Percentiles rank a stretch among this genome's conserved stretches.
Evolutionary conservation across 2,888 invertebrate species (phyloP).

Genomic region (Plagodis pulveraria): DNA sequence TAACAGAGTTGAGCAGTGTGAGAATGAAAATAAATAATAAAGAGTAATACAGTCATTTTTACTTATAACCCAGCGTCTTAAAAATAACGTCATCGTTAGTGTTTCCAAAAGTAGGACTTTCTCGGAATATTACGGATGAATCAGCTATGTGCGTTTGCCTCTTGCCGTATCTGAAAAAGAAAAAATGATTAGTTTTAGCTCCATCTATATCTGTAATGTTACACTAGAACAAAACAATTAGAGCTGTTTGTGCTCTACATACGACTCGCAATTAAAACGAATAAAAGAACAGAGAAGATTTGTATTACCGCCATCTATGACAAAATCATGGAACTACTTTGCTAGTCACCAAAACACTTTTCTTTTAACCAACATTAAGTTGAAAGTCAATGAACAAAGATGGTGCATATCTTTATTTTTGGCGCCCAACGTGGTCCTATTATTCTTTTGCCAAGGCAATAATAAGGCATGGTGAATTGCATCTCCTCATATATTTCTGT

Average conservation of each 20-base stretch:
- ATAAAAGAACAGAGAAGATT: no score
- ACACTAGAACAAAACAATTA: not conserved
- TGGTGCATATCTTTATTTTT: not conserved
- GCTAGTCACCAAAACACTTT: no score
- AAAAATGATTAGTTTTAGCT: slow-evolving; percentile 24
- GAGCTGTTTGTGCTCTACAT: no score
- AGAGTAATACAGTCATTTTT: slow-evolving; percentile 38
- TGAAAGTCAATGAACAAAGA: not conserved
- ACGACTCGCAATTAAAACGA: no score
- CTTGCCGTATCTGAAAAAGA: slow-evolving; percentile 73
- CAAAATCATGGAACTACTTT: no score
- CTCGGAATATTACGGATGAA: slow-evolving; percentile 73
- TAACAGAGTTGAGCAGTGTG: slow-evolving; percentile 9
- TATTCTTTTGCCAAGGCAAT: no score
- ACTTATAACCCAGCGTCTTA: slow-evolving; percentile 69
- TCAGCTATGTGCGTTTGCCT: slow-evolving; percentile 79
- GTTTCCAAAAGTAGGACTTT: slow-evolving; percentile 71
- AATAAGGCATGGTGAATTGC: no score
- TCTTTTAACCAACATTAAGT: not conserved
- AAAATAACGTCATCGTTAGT: slow-evolving; percentile 64
- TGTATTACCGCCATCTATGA: no score
- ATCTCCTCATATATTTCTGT: no score
- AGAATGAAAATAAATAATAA: slow-evolving; percentile 18
- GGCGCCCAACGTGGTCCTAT: not conserved
- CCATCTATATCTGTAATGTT: slow-evolving; percentile 28